phyloP scores from a whole-genome alignment of 2,888 invertebrate species.

The Hecatera dysodea region DNA sequence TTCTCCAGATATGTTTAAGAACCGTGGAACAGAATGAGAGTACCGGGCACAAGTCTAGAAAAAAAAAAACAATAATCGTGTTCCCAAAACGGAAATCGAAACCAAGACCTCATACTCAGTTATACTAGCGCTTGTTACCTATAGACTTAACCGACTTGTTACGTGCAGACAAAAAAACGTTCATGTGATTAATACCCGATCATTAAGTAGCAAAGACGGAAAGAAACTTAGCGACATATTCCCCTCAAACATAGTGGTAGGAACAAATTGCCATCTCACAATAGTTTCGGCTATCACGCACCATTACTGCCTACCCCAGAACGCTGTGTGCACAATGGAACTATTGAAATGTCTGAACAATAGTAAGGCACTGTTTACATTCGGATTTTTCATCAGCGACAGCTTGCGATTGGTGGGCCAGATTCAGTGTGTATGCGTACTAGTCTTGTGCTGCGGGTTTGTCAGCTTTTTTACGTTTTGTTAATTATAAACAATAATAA shows the following conservation, averaged over 20 bases:
- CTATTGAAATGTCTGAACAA: conserved; percentile 83
- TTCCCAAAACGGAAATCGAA: too few species aligned
- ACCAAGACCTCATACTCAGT: too few species aligned
- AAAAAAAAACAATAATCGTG: too few species aligned
- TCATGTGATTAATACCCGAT: conserved; percentile 36
- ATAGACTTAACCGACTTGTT: not conserved
- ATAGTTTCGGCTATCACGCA: conserved; percentile 71
- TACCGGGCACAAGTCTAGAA: too few species aligned
- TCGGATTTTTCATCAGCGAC: conserved; percentile 71
- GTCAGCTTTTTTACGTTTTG: not conserved
- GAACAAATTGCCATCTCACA: conserved; percentile 72
- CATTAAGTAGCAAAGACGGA: conserved; percentile 52
- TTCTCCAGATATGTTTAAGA: too few species aligned
- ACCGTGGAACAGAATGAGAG: too few species aligned
- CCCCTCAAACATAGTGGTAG: conserved; percentile 53
- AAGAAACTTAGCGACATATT: conserved; percentile 49
- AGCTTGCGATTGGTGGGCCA: conserved; percentile 71
- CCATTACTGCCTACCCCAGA: conserved; percentile 70
- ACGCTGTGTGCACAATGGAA: conserved; percentile 67
- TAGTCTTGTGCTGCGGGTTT: not conserved
- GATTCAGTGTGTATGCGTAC: conserved; percentile 10
- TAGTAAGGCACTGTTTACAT: conserved; percentile 81
- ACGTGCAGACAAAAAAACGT: not conserved
- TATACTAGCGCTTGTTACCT: too few species aligned
- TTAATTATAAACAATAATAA: not conserved